Evolutionary conservation across 2,113 vertebrate genomes (phyloP), one percentile per base, ranked within the genome.

Genomic region (Ranitomeya imitator): DNA sequence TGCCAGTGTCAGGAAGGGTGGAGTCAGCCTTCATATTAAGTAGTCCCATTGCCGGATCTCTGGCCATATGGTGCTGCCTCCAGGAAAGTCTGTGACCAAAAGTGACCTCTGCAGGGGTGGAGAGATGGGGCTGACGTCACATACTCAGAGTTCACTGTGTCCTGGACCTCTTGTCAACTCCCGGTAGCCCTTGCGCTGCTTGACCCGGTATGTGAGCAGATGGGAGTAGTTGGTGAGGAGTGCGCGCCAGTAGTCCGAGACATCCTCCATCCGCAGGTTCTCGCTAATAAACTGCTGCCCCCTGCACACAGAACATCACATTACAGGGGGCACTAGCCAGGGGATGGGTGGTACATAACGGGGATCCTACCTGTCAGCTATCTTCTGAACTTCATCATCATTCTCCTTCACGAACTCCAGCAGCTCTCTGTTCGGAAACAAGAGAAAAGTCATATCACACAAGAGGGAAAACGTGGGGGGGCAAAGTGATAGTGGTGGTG

Each of bases 231-330:
- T 95, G 1, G 93, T 95, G 83, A 99, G 95, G 74, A 99, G 96
- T 80, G 89, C 93, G 91, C 97, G 94, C 98, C 98, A 99, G 93
- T 99, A 99, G 92, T 97, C 98, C 86, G 96, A 96, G 82, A 99
- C 83, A 0, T 99, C 97, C 76, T 96, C 93, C 97, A 99, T 98
- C 26, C 87, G 93, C 91, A 99, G 94, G 90, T 99, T 96, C 82
- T 97, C 91, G 0, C 93, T 91, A 91, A 99, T 97, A 92, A 99
- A 99, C 16, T 93, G 93, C 90, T 92, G 94, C 79, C 98, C 98
- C 92, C 98, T 99, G 91, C 73, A 90, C 0, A 45, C 6, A 8
- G 77, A 57, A 13, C 19, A 73, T 37, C 15, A 37, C 51, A 21
- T 10, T 2, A 1, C 3, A 0, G 0, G 45, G 19, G 76, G 10